Base-by-base conservation (phyloP, 2,888 invertebrate genomes). In the Alviniconcha strummeri region DNA sequence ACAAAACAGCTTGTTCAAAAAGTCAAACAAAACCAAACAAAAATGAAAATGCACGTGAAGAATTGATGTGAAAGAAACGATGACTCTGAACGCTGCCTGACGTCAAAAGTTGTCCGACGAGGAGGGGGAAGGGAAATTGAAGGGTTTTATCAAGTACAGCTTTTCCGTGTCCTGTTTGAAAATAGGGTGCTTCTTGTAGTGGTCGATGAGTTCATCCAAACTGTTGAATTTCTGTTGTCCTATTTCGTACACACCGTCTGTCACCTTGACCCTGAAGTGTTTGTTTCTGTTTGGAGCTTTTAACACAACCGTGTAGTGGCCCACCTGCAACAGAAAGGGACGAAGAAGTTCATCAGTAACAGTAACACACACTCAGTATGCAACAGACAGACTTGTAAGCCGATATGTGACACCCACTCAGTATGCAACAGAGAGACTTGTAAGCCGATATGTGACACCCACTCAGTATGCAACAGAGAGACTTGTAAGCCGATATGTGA, bases 141-240 rank as follows among this genome's bases (percentile, higher is more conserved):
- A 96, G 88, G 99, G 96, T 92, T 98, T 96, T 92, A 99, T 97
- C 90, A 99, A 96, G 95, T 98, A 99, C 85, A 99, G 95, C 95
- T 98, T 99, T 95, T 99, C 99, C 90, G 86, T 85, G 60, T 93
- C 93, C 90, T 98, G 98, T 94, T 97, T 97, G 95, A 98, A 99
- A 94, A 99, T 99, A 90, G 99, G 99, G 91, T 99, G 98, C 93
- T 97, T 96, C 95, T 98, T 98, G 95, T 99, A 99, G 95, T 99
- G 99, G 93, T 97, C 97, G 91, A 99, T 98, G 90, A 99, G 96
- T 94, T 98, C 98, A 94, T 99, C 98, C 92, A 99, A 95, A 84
- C 97, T 96, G 92, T 97, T 96, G 95, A 99, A 99, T 95, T 97
- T 97, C 93, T 99, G 97, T 95, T 98, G 98, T 75, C 99, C 99